These are phyloP conservation scores for Brotula barbata DNA, from an alignment of 2,797 vertebrate genomes.

Conservation along the genomic window DNA sequence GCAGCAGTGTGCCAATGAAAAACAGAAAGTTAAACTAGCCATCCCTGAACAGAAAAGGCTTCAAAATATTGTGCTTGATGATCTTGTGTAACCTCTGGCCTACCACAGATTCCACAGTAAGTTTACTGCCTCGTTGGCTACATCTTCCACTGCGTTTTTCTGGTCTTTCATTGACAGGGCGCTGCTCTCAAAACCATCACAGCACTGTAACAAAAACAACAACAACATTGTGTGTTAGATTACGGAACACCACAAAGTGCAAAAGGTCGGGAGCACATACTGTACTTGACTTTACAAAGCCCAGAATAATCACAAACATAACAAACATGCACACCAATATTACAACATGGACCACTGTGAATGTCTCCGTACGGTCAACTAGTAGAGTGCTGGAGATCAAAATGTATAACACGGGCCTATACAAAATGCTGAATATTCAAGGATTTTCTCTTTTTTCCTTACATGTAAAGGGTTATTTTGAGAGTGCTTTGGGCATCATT, in stretches of 20 bases:
- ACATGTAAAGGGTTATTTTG: no score
- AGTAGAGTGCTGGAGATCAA: no score
- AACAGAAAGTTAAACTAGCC: neutral
- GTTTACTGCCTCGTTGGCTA: conserved; percentile 92
- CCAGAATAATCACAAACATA: neutral
- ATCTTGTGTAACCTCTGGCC: conserved; percentile 45
- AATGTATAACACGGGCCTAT: no score
- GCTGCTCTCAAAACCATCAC: conserved; percentile 79
- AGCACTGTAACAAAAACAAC: conserved; percentile 80
- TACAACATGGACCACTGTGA: no score
- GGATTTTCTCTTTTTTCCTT: no score
- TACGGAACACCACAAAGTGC: conserved; percentile 1
- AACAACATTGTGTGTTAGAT: neutral
- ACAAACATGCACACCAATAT: no score
- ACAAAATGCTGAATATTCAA: no score
- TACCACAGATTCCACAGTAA: conserved; percentile 97
- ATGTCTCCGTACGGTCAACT: no score
- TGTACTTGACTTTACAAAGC: neutral
- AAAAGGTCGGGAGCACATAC: neutral
- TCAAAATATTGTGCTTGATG: neutral
- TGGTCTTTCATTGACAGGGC: conserved; percentile 67
- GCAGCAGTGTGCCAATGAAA: no score
- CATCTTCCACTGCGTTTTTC: conserved; percentile 83
- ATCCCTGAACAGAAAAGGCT: neutral
- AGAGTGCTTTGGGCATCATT: no score